Percentiles rank a stretch among this genome's conserved stretches.
These are phyloP conservation scores for Ranitomeya variabilis DNA, from an alignment of 2,113 vertebrate species.

Conservation along the genomic window DNA sequence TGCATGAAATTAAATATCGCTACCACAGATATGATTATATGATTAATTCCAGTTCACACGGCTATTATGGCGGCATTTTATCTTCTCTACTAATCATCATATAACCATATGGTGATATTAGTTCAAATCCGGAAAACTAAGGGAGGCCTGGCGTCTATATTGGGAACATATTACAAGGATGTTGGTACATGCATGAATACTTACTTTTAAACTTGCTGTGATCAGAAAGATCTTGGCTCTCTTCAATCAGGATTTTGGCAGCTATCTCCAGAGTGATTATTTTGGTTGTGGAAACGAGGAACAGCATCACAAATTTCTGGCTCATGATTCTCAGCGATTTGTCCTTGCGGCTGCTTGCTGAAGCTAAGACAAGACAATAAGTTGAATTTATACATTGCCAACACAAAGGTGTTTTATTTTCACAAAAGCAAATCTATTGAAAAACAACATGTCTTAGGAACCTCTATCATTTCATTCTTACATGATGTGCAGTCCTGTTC, in stretches of 20 bases:
- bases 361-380: constrained; percentile 70
- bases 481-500: constrained; percentile 74
- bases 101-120: too few relatives aligned
- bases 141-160: too few relatives aligned
- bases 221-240: constrained; percentile 83
- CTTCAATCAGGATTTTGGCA: constrained; percentile 90
- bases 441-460: neutral
- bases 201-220: constrained; percentile 97
- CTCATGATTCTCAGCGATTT: constrained; percentile 95
- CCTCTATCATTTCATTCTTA: constrained; percentile 59
- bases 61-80: too few relatives aligned
- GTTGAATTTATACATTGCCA: neutral
- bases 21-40: too few relatives aligned
- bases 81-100: too few relatives aligned
- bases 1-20: too few relatives aligned
- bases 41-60: too few relatives aligned
- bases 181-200: constrained; percentile 51
- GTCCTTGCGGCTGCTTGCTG: constrained; percentile 88
- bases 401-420: neutral
- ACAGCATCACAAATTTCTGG: constrained; percentile 96
- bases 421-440: neutral
- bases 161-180: neutral
- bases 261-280: constrained; percentile 87
- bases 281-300: constrained; percentile 90
- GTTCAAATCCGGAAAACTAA: too few relatives aligned